These are phyloP conservation scores for Cyrtonyx montezumae DNA, from an alignment of 2,113 vertebrate genomes.

Conservation along the genomic window DNA sequence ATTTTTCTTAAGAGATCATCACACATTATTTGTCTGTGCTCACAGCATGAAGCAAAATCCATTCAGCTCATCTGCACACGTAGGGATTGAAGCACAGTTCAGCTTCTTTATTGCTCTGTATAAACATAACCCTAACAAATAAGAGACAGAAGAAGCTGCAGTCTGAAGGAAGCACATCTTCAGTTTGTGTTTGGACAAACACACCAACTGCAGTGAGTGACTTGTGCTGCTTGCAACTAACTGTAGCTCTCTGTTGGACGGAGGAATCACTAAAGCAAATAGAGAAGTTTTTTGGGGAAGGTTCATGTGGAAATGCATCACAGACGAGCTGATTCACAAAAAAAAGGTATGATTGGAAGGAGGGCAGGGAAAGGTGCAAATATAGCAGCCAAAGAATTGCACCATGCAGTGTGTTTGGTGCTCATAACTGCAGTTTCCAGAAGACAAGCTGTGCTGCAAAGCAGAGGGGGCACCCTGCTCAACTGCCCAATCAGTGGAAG, in stretches of 20 bases:
- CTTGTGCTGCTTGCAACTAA: background rate
- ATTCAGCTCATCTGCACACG: accelerated
- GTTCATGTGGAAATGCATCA: background rate
- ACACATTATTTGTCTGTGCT: background rate
- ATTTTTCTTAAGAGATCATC: background rate
- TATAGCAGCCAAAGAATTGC: accelerated
- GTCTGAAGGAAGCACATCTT: accelerated
- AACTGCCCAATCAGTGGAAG: accelerated
- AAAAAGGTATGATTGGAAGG: accelerated
- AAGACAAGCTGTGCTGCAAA: background rate
- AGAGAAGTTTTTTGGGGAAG: background rate
- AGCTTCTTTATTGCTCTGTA: background rate
- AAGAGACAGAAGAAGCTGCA: background rate
- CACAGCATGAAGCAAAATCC: background rate
- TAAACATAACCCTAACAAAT: background rate
- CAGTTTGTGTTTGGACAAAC: background rate
- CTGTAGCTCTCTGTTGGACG: background rate
- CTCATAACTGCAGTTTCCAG: accelerated
- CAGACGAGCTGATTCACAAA: background rate
- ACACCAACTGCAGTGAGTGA: background rate
- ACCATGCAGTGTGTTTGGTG: accelerated
- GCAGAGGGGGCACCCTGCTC: accelerated
- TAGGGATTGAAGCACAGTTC: background rate
- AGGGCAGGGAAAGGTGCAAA: background rate
- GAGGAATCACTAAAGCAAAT: background rate